phyloP scores from a whole-genome alignment of 2,888 invertebrate species.

The Hylaea fasciaria region DNA sequence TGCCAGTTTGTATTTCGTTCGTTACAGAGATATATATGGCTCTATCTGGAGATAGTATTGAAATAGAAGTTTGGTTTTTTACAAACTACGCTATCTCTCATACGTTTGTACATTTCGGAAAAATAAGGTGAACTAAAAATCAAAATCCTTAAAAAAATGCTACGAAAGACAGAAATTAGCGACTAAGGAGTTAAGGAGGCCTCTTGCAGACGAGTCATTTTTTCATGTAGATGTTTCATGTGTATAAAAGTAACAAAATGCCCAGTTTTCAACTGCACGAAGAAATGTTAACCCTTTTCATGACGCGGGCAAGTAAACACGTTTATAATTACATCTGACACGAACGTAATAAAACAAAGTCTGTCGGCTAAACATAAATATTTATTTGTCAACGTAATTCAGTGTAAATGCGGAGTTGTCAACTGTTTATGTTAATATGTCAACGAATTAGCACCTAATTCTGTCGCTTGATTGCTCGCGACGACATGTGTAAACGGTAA shows the following conservation, averaged over 20 bases:
- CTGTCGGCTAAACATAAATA: constrained; percentile 29
- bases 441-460: constrained; percentile 38
- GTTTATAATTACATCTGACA: constrained; percentile 18
- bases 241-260: no score
- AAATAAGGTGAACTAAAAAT: no score
- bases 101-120: no score
- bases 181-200: no score
- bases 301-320: constrained; percentile 13
- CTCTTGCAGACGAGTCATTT: no score
- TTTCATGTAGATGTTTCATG: no score
- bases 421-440: constrained; percentile 33
- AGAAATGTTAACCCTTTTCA: neutral
- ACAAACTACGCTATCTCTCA: no score
- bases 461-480: constrained; percentile 15
- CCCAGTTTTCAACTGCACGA: neutral
- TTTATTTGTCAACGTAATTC: constrained; percentile 27
- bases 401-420: constrained; percentile 27
- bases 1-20: neutral
- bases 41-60: no score
- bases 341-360: constrained; percentile 27
- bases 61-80: no score
- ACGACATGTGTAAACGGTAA: constrained; percentile 25
- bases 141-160: no score
- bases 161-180: no score
- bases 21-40: neutral